Base-by-base conservation (phyloP, 2,888 invertebrate genomes). In the Xanthorhoe designata region DNA sequence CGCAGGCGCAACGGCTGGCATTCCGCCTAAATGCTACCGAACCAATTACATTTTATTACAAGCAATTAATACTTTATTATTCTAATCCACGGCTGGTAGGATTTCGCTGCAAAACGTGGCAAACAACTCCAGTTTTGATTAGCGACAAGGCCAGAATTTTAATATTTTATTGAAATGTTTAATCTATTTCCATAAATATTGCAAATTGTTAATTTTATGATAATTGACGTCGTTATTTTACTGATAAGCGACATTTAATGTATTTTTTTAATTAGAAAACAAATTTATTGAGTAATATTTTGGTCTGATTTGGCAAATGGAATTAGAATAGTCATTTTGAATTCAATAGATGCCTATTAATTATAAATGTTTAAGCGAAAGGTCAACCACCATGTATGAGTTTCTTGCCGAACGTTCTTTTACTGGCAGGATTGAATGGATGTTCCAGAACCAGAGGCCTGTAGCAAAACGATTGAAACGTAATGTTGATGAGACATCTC, bases 41-140 rank as follows among this genome's bases (percentile, higher is more conserved):
- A 76, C 76, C 81, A 81, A 83, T 81, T 78, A 77, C 78, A 73
- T 72, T 77, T 78, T 79, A 79, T 73, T 69, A 70, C 74, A 67
- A 68, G 68, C 73, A 76, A 79, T 85, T 84, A 82, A 81, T 82
- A 82, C 76, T 78, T 78, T 77, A 80, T 82, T 78, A 77, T 79
- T 82, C 78, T 79, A 78, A 84, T 81, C 76, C 75, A 75, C 69
- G 69, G 72, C 68, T 62, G 59, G 53, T 67, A 70, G 57, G 68
- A 61, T 59, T 54, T 63, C 38, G 52, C 58, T 64, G 65, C 68
- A 61, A 67, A 72, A 68, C 70, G 45, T 55, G 24, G 64, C 71
- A 59, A 72, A 74, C 58, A 65, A 62, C 65, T 69, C 67, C 56
- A 57, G 59, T 67, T 66, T 66, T 64, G 60, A 61, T 71, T 63